Evolutionary conservation across 2,113 vertebrate species (phyloP).

Genomic region (Pangasianodon gigas): DNA sequence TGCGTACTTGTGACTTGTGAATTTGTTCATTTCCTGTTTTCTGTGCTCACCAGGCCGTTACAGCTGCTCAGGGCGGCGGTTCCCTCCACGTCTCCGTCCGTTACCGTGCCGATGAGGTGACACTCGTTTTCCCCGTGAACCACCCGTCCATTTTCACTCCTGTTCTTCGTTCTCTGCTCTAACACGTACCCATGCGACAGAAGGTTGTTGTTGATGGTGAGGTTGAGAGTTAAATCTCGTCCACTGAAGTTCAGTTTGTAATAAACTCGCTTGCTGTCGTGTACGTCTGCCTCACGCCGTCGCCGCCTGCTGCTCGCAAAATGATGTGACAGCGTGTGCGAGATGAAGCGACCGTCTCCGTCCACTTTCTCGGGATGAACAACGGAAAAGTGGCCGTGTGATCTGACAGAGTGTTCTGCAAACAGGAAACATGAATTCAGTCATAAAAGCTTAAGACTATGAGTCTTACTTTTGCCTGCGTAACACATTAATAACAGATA

Average conservation of each 20-base stretch:
- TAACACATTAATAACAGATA: not conserved
- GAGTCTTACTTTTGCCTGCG: not conserved
- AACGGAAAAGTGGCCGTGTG: slow-evolving; percentile 73
- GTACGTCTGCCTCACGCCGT: slow-evolving; percentile 71
- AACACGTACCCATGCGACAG: slow-evolving; percentile 81
- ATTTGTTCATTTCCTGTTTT: not conserved
- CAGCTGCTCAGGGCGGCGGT: slow-evolving; percentile 87
- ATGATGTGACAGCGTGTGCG: slow-evolving; percentile 77
- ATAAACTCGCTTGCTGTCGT: slow-evolving; percentile 70
- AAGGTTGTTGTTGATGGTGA: slow-evolving; percentile 79
- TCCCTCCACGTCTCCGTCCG: slow-evolving; percentile 62
- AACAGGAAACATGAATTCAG: not conserved
- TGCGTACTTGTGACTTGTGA: not conserved
- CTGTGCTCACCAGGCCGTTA: slow-evolving; percentile 84
- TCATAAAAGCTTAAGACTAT: not conserved
- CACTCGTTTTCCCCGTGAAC: slow-evolving; percentile 65
- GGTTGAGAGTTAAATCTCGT: slow-evolving; percentile 80
- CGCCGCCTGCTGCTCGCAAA: slow-evolving; percentile 60
- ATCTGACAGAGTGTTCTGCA: slow-evolving; percentile 74
- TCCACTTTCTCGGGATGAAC: slow-evolving; percentile 83
- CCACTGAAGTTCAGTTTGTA: slow-evolving; percentile 80
- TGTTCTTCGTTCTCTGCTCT: slow-evolving; percentile 79
- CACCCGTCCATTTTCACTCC: slow-evolving; percentile 67
- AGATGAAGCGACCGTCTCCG: slow-evolving; percentile 79
- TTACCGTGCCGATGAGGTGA: slow-evolving; percentile 82